phyloP scores from a whole-genome alignment of 2,113 vertebrate species.

The Myotis yumanensis region DNA sequence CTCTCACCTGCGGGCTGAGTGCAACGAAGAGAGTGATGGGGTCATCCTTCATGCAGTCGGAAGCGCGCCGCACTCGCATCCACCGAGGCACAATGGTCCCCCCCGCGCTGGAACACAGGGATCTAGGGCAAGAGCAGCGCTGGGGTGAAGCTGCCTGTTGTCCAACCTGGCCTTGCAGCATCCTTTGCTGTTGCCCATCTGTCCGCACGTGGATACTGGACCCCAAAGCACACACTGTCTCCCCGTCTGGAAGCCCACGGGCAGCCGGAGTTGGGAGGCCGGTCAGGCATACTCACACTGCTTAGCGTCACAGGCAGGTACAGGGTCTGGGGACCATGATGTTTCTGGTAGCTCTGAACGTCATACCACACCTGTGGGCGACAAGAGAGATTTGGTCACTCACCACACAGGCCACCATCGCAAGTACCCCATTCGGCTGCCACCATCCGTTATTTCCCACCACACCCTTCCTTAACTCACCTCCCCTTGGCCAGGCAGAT shows the following conservation, averaged over 20 bases:
- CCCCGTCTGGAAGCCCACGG: neutral
- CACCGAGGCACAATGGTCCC: constrained; percentile 92
- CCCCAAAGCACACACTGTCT: neutral
- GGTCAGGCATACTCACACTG: constrained; percentile 74
- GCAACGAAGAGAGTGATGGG: constrained; percentile 93
- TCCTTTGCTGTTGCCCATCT: neutral
- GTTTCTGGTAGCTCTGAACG: constrained; percentile 88
- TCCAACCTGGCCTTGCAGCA: neutral
- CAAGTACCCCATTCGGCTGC: neutral
- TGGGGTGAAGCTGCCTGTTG: neutral
- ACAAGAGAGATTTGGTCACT: neutral
- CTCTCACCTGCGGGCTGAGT: constrained; percentile 86
- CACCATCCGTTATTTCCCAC: neutral
- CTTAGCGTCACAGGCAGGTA: constrained; percentile 90
- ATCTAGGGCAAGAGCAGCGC: constrained; percentile 82
- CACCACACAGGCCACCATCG: neutral
- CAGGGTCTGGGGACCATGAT: constrained; percentile 89
- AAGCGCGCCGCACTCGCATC: constrained; percentile 89
- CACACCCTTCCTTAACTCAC: constrained; percentile 71
- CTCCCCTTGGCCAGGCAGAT: constrained; percentile 91
- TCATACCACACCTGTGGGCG: constrained; percentile 91
- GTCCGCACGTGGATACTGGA: neutral
- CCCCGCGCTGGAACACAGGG: constrained; percentile 92
- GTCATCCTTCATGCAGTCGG: constrained; percentile 90
- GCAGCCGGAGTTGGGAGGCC: neutral